Evolutionary conservation across 2,113 vertebrate species (phyloP).

Genomic region (Neodon shergylaensis): DNA sequence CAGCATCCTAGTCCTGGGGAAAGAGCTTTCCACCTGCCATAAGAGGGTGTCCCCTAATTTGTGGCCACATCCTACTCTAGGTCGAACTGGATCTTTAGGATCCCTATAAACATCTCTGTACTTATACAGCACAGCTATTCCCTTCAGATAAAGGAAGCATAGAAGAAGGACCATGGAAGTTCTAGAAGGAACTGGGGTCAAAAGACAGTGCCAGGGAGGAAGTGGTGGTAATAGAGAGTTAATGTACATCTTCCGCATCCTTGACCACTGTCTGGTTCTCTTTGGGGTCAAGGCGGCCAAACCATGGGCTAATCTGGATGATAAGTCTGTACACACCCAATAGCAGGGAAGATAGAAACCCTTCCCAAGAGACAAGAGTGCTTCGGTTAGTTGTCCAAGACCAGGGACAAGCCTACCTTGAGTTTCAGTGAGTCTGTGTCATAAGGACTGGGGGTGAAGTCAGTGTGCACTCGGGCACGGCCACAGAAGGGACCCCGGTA

Average conservation of each 20-base stretch:
- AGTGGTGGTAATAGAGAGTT: no score
- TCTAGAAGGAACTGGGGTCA: neutral
- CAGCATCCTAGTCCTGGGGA: neutral
- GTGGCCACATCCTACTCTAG: rapidly evolving
- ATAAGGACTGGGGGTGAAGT: slow-evolving; percentile 99
- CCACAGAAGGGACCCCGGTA: slow-evolving; percentile 99
- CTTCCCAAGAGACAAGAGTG: neutral
- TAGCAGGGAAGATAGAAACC: neutral
- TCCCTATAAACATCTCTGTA: neutral
- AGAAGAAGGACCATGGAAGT: neutral
- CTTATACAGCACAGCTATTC: neutral
- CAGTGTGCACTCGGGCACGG: slow-evolving; percentile 95
- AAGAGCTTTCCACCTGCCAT: neutral
- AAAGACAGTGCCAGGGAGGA: neutral
- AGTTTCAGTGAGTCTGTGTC: slow-evolving; percentile 98
- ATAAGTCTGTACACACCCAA: rapidly evolving
- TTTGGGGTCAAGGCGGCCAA: neutral
- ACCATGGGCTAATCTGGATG: rapidly evolving
- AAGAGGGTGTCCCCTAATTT: neutral
- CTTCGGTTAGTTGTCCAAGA: no score
- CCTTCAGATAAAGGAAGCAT: neutral
- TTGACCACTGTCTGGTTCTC: neutral
- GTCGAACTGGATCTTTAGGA: neutral
- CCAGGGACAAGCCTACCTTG: slow-evolving; percentile 87
- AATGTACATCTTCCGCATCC: neutral